Evolutionary conservation across 2,797 vertebrate species (phyloP), one percentile per base, ranked within the genome.

Genomic region (Tadarida brasiliensis): DNA sequence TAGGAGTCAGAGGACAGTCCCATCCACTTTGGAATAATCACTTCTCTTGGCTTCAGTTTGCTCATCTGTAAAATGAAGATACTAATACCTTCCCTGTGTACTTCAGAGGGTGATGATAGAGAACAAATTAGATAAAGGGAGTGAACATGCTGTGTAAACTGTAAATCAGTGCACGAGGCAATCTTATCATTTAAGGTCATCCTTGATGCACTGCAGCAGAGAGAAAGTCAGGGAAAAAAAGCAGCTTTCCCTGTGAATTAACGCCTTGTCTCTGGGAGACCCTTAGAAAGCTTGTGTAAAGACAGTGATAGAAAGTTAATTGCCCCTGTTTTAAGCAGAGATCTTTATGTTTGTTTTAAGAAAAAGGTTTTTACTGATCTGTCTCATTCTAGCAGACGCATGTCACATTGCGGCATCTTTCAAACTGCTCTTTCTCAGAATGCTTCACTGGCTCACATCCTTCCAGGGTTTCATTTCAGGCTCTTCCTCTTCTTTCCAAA

Each of bases 11-110:
- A 76, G 33, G 59, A 80, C 56, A 26, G 22, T 10, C 90, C 54
- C 44, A 30, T 91, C 54, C 44, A 26, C 59, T 94, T 17, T 22
- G 76, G 28, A 91, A 80, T 81, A 51, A 86, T 84, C 87, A 63
- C 26, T 44, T 86, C 65, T 86, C 92, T 81, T 0, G 0, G 80
- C 78, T 91, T 93, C 70, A 17, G 22, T 67, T 33, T 91, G 84
- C 76, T 96, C 86, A 61, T 93, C 83, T 95, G 87, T 80, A 73
- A 85, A 94, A 93, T 49, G 83, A 96, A 92, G 92, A 87, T 73
- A 82, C 78, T 49, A 54, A 87, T 71, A 76, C 35, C 51, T 77
- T 35, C 30, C 51, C 44, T n/a, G 56, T 0, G 2, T 51, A 90
- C 87, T 85, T 73, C 71, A 87, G 77, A 73, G 77, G 19, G 68